Evolutionary conservation across 2,888 invertebrate species (phyloP).

Genomic region (Archips xylosteana): DNA sequence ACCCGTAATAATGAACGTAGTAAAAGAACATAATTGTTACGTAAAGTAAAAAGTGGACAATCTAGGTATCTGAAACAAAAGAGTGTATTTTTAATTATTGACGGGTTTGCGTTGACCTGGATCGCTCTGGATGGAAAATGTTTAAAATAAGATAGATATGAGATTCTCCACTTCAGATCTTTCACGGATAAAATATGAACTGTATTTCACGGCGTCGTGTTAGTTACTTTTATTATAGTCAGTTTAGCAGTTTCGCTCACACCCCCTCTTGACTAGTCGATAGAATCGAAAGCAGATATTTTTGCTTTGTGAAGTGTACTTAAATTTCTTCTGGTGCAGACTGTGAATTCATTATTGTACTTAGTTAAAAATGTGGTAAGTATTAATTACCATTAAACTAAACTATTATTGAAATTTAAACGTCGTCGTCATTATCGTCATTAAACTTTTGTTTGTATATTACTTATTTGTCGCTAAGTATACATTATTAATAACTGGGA

Average conservation of each 20-base stretch:
- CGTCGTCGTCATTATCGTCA: background rate
- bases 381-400: no score
- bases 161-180: no score
- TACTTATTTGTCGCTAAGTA: background rate
- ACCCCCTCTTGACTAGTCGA: slow-evolving; percentile 2
- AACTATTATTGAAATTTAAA: no score
- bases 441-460: background rate
- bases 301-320: no score
- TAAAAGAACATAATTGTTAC: background rate
- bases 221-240: background rate
- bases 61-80: slow-evolving; percentile 1
- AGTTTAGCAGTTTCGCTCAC: background rate
- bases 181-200: background rate
- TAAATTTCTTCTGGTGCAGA: background rate
- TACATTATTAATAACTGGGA: no score
- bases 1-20: background rate
- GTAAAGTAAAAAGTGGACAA: background rate
- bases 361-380: no score
- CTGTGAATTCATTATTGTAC: background rate
- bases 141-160: background rate
- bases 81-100: slow-evolving; percentile 5
- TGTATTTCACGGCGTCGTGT: background rate
- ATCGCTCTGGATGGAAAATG: slow-evolving; percentile 8
- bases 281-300: background rate
- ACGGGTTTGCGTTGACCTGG: slow-evolving; percentile 5